Evolutionary conservation across 1,140 invertebrate genomes (phyloP).

Genomic region (Argopecten irradians): DNA sequence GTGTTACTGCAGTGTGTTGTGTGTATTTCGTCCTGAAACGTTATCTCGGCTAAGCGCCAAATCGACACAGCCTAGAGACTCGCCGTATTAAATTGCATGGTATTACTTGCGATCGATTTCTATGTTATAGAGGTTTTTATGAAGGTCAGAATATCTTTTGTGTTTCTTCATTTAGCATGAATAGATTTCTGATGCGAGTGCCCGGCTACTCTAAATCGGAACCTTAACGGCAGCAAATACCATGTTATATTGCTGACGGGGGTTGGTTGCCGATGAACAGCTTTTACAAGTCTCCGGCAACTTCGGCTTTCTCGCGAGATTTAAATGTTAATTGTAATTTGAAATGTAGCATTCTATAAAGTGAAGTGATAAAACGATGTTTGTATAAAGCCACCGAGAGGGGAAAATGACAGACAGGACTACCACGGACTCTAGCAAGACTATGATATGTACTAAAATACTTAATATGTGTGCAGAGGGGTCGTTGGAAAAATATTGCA

Average conservation of each 20-base stretch:
- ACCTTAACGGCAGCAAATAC: background rate
- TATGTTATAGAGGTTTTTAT: conserved; percentile 30
- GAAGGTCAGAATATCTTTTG: conserved; percentile 31
- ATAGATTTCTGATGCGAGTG: conserved; percentile 30
- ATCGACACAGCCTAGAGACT: background rate
- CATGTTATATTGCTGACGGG: background rate
- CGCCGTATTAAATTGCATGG: conserved; percentile 20
- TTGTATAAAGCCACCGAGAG: background rate
- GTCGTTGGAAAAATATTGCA: no score
- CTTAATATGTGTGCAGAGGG: no score
- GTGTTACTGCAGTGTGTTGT: background rate
- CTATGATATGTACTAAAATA: background rate
- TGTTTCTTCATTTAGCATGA: conserved; percentile 29
- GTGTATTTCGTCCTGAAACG: background rate
- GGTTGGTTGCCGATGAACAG: background rate
- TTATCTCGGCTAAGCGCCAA: conserved; percentile 14
- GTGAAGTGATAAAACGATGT: background rate
- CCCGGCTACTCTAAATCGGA: background rate
- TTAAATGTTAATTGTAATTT: background rate
- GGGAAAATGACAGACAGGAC: no score
- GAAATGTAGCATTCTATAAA: background rate
- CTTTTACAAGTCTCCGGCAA: background rate
- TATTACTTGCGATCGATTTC: conserved; percentile 26
- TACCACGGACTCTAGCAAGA: background rate
- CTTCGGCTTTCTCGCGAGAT: background rate